A percentile compares a stretch with the other conserved stretches of the same genome.
phyloP scores from a whole-genome alignment of 2,113 vertebrate species.

The Nymphicus hollandicus region DNA sequence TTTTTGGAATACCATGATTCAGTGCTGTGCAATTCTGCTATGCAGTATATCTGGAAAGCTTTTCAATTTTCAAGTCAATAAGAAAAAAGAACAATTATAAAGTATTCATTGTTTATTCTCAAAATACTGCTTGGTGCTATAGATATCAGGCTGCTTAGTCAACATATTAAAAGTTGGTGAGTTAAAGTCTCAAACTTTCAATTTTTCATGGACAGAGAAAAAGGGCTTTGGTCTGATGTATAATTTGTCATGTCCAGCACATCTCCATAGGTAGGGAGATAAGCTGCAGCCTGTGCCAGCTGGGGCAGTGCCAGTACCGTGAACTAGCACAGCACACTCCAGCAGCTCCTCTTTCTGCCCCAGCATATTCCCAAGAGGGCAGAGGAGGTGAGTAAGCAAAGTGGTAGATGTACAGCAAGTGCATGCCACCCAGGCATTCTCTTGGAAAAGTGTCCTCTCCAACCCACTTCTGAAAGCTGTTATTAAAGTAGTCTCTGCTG shows the following conservation, averaged over 20 bases:
- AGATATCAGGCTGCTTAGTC: background rate
- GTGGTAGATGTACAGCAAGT: background rate
- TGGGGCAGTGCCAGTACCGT: background rate
- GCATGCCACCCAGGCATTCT: background rate
- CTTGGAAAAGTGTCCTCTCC: background rate
- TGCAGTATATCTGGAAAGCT: background rate
- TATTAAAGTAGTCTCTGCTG: background rate
- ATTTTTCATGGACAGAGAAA: background rate
- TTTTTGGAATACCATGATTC: background rate
- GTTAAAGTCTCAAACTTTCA: background rate
- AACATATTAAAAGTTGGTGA: background rate
- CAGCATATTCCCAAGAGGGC: background rate
- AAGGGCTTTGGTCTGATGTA: background rate
- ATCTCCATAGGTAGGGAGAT: background rate
- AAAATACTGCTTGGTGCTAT: background rate
- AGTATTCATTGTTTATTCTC: background rate
- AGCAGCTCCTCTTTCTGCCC: background rate
- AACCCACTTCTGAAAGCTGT: background rate
- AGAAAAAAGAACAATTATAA: background rate
- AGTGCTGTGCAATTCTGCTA: background rate
- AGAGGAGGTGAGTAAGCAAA: constrained; percentile 14
- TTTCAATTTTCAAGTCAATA: background rate
- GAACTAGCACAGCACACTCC: background rate
- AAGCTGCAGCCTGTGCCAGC: background rate
- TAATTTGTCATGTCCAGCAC: background rate